Conservation (phyloP, 2,888 invertebrate genomes). For the Eubasilissa splendida region DNA sequence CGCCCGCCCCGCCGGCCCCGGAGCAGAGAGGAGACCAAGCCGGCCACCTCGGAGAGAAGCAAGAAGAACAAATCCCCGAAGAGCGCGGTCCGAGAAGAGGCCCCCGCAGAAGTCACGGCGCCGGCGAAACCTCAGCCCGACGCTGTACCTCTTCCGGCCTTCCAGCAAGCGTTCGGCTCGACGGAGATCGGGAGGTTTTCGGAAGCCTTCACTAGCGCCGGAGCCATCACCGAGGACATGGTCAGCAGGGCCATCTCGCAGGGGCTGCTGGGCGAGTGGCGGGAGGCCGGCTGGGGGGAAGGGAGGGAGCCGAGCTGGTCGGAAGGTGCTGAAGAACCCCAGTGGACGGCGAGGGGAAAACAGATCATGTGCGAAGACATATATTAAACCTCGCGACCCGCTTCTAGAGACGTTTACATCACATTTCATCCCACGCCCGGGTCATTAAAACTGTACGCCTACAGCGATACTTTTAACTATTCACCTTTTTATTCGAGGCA, state of each 20-base stretch:
- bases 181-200: conserved; percentile 90
- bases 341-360: conserved; percentile 19
- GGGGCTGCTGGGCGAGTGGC: conserved; percentile 45
- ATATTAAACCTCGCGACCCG: conserved; percentile 10
- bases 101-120: conserved; percentile 54
- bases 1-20: conserved; percentile 53
- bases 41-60: conserved; percentile 38
- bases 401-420: too few relatives aligned
- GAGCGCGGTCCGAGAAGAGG: conserved; percentile 53
- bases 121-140: conserved; percentile 27
- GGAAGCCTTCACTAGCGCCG: conserved; percentile 77
- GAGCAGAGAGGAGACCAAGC: conserved; percentile 57
- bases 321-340: conserved; percentile 30
- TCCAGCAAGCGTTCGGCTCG: conserved; percentile 89
- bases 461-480: not conserved
- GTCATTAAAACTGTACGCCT: not conserved
- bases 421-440: too few relatives aligned
- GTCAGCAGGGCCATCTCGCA: conserved; percentile 57
- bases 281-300: conserved; percentile 9
- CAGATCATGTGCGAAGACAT: conserved; percentile 43
- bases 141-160: conserved; percentile 79
- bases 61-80: conserved; percentile 56
- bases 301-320: conserved; percentile 5
- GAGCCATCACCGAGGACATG: conserved; percentile 63
- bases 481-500: too few relatives aligned